Base-by-base conservation (phyloP, 2,888 invertebrate genomes). In the Rhamphomyia laevipes region DNA sequence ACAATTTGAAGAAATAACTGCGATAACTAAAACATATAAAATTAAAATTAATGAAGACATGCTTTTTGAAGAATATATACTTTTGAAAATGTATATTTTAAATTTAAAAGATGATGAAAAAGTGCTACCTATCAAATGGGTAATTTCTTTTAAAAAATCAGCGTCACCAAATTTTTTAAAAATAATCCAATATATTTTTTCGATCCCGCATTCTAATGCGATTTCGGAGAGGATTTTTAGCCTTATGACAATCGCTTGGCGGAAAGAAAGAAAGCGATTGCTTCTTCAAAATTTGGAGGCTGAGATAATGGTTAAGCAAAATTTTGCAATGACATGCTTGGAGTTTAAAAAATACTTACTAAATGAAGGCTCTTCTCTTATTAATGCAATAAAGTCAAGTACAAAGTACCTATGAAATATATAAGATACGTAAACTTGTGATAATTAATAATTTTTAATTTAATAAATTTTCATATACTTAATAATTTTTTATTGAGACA, bases 271-370 rank as follows among this genome's bases (percentile, higher is more conserved):
- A 11, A 40, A 40, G 18, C 18, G 40, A 40, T 17, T 45, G 13
- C 45, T 45, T 37, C 5, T 45, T 10, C 4, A 37, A 45, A 45
- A 45, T 37, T 15, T 23, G 37, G 37, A 45, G 37, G 45, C 45
- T 11, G 45, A 37, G 37, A 21, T 45, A n/a, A 45, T 45, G 45
- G 18, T 45, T 3, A 45, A 45, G 45, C 45, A 45, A 17, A 45
- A 45, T 21, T 45, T 45, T 37, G 37, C 2, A 12, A 40, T 40
- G 40, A 40, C 18, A 18, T 40, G 40, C 40, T 12, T 18, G 13
- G 40, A 40, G 4, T 40, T 40, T 40, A 18, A 18, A 18, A 40
- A 40, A 18, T 40, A 12, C 18, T 40, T 38, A 38, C 2, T 17
- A 17, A 38, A 16, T 38, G 38, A 38, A 38, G 38, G 38, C 38